Percentiles rank a stretch among this genome's conserved stretches.
Conservation (phyloP, 1,140 invertebrate genomes). For the Trichogramma pretiosum region DNA sequence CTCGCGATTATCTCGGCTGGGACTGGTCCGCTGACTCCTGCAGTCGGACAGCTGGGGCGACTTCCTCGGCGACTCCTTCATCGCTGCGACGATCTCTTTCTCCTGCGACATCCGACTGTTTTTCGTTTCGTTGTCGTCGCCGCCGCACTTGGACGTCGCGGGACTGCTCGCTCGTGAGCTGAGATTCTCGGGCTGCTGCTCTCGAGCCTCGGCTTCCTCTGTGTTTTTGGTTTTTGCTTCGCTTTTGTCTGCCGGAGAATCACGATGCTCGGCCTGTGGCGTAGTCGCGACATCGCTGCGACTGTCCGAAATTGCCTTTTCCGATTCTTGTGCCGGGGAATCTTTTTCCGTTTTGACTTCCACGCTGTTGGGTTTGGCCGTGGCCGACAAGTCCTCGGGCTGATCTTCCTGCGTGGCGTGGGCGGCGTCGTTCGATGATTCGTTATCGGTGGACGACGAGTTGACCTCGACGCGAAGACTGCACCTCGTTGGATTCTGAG, state of each 20-base stretch:
- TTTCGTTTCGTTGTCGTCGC: constrained; percentile 14
- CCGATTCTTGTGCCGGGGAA: constrained; percentile 22
- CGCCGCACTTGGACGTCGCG: constrained; percentile 28
- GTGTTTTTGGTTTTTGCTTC: not conserved
- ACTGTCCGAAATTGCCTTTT: constrained; percentile 16
- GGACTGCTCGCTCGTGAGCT: constrained; percentile 36
- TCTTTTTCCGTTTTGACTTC: constrained; percentile 34
- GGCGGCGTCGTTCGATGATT: constrained; percentile 57
- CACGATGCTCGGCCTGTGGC: constrained; percentile 6
- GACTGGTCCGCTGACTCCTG: constrained; percentile 7
- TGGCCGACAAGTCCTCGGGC: constrained; percentile 53
- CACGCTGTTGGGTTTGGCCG: too few relatives aligned
- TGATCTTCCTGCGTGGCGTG: constrained; percentile 49
- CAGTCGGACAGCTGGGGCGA: constrained; percentile 5
- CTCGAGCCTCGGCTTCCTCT: constrained; percentile 22
- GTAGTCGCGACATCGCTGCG: not conserved
- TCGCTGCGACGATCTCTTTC: constrained; percentile 9
- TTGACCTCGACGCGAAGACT: constrained; percentile 52
- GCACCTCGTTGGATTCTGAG: constrained; percentile 80
- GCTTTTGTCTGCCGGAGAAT: constrained; percentile 9
- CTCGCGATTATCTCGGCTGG: constrained; percentile 5
- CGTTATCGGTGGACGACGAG: constrained; percentile 48
- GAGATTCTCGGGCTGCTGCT: constrained; percentile 39
- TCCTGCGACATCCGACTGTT: constrained; percentile 12
- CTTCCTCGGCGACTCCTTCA: constrained; percentile 5